A percentile compares a stretch with the other conserved stretches of the same genome.
Conservation (phyloP, 92 coral and sea anemone genomes). For the Epizoanthus scotinus region DNA sequence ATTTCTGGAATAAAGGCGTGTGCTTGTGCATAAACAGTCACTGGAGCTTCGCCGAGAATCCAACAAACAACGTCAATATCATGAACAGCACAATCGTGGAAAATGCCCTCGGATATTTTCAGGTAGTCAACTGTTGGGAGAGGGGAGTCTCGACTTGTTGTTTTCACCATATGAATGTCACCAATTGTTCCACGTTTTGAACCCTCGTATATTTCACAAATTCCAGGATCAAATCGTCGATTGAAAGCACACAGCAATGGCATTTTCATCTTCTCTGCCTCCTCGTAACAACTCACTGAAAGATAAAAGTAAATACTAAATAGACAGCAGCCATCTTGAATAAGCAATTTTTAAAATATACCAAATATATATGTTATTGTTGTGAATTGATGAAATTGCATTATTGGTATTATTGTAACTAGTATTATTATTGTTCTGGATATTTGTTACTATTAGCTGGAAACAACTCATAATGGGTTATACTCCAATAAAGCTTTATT, state of each 20-base stretch:
- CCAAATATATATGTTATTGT: too few species aligned
- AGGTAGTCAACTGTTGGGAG: constrained; percentile 64
- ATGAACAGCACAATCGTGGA: constrained; percentile 88
- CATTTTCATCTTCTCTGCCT: constrained; percentile 61
- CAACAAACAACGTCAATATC: constrained; percentile 79
- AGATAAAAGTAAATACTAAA: background rate
- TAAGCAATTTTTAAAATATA: too few species aligned
- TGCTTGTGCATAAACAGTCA: constrained; percentile 76
- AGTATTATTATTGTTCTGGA: too few species aligned
- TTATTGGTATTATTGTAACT: too few species aligned
- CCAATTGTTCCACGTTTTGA: constrained; percentile 73
- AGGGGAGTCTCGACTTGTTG: constrained; percentile 90
- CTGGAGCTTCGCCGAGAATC: constrained; percentile 81
- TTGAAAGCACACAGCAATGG: constrained; percentile 85
- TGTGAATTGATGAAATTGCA: too few species aligned
- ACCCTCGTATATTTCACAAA: constrained; percentile 44
- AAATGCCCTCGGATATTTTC: constrained; percentile 78
- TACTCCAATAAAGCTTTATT: too few species aligned
- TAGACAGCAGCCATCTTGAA: too few species aligned
- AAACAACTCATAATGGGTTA: too few species aligned
- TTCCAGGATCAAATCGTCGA: constrained; percentile 92
- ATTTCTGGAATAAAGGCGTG: constrained; percentile 75
- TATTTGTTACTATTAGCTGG: too few species aligned
- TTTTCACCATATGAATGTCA: constrained; percentile 65
- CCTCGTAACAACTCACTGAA: constrained; percentile 75